phyloP scores from a whole-genome alignment of 23 tunicate species.

The Halocynthia roretzi region DNA sequence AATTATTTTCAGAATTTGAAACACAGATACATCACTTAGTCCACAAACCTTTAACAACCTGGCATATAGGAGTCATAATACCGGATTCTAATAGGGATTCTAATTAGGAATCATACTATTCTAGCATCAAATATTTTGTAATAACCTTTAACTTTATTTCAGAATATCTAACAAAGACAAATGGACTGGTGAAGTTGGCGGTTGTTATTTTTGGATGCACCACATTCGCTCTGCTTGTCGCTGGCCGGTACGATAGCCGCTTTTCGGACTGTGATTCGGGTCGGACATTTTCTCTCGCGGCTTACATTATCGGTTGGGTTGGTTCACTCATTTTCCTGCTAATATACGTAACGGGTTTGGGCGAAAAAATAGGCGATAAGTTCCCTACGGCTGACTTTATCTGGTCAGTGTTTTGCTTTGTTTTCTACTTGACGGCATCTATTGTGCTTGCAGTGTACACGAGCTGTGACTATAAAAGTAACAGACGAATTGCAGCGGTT shows the following conservation, averaged over 20 bases:
- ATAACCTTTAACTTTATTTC: constrained; percentile 2
- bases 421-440: constrained; percentile 54
- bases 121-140: neutral
- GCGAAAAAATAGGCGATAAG: constrained; percentile 23
- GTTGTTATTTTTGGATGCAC: constrained; percentile 64
- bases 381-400: constrained; percentile 49
- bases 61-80: neutral
- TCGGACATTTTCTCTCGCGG: constrained; percentile 58
- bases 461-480: constrained; percentile 13
- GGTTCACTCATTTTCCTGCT: constrained; percentile 46
- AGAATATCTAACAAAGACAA: constrained; percentile 34
- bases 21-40: no score
- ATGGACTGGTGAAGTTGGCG: constrained; percentile 50
- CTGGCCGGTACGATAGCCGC: constrained; percentile 34
- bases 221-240: constrained; percentile 61
- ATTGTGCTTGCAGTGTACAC: constrained; percentile 57
- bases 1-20: no score
- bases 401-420: constrained; percentile 65
- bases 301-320: constrained; percentile 67
- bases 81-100: neutral
- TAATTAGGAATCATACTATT: neutral
- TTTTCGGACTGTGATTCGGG: constrained; percentile 37
- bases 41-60: no score
- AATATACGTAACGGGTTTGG: constrained; percentile 46
- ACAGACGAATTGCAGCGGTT: constrained; percentile 50